Percentiles rank a stretch among this genome's conserved stretches.
These are phyloP conservation scores for Noctilio leporinus DNA, from an alignment of 2,113 vertebrate genomes.

Conservation along the genomic window DNA sequence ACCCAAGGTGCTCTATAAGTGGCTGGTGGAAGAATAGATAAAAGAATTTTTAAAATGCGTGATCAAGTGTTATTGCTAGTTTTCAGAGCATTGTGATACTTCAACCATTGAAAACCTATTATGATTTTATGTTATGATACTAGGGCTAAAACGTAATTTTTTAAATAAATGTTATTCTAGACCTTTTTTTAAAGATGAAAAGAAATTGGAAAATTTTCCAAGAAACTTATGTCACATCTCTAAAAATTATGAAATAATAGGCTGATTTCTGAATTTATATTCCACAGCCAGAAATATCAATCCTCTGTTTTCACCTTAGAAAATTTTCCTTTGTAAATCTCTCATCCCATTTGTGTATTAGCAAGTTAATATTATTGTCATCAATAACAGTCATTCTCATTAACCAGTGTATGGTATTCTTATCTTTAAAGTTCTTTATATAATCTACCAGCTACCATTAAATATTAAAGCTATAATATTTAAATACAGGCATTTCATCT, in stretches of 20 bases:
- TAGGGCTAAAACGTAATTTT: neutral
- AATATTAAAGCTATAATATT: constrained; percentile 70
- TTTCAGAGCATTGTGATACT: neutral
- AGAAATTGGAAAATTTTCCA: neutral
- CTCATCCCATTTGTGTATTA: constrained; percentile 70
- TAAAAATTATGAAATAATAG: neutral
- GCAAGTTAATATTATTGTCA: neutral
- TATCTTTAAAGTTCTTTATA: neutral
- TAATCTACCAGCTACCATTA: neutral
- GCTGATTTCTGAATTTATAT: constrained; percentile 1
- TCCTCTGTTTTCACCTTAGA: constrained; percentile 67
- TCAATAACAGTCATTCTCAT: constrained; percentile 22
- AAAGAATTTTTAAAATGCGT: neutral
- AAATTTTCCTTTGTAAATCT: constrained; percentile 69
- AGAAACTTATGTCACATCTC: neutral
- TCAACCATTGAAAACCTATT: neutral
- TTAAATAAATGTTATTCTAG: neutral
- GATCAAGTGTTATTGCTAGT: neutral
- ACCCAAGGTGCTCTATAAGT: neutral
- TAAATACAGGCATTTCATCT: constrained; percentile 72
- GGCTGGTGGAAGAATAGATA: neutral
- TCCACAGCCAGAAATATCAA: neutral
- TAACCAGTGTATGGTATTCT: neutral
- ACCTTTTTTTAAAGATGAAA: neutral
- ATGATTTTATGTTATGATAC: neutral